These are phyloP conservation scores for Corythornis vintsioides DNA, from an alignment of 2,113 vertebrate genomes.

Conservation along the genomic window DNA sequence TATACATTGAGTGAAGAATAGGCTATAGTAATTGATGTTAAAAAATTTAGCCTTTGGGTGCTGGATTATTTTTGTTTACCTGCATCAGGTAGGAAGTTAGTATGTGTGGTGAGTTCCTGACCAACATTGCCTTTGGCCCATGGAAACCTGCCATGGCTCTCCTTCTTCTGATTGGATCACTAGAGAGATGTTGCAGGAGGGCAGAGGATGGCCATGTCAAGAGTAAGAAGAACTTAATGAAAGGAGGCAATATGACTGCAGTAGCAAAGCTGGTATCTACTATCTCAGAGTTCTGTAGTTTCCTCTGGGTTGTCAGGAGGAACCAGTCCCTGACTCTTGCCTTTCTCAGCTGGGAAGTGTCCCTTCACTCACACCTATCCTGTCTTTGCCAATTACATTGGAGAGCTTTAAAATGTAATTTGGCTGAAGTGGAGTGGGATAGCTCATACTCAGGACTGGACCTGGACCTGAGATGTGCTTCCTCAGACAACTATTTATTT, in stretches of 20 bases:
- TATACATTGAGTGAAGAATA: conserved; percentile 3
- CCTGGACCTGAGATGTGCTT: not conserved
- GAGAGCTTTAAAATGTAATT: not conserved
- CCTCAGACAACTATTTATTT: not conserved
- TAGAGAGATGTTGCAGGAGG: not conserved
- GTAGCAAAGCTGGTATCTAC: not conserved
- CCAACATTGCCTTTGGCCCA: not conserved
- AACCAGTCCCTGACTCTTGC: not conserved
- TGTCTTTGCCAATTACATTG: not conserved
- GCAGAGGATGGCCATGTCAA: not conserved
- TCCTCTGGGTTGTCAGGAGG: not conserved
- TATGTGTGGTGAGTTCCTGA: not conserved
- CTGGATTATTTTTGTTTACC: not conserved
- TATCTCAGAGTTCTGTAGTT: not conserved
- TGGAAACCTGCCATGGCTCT: not conserved
- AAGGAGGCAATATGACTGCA: not conserved
- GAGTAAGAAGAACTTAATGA: not conserved
- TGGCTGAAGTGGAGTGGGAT: not conserved
- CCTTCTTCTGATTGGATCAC: not conserved
- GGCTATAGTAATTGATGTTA: not conserved
- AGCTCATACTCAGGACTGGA: not conserved
- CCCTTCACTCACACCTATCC: not conserved
- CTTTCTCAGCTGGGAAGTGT: not conserved
- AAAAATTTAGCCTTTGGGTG: not conserved
- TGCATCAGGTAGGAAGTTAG: not conserved